Evolutionary conservation across 2,797 vertebrate species (phyloP).

Genomic region (Molossus alvarezi): DNA sequence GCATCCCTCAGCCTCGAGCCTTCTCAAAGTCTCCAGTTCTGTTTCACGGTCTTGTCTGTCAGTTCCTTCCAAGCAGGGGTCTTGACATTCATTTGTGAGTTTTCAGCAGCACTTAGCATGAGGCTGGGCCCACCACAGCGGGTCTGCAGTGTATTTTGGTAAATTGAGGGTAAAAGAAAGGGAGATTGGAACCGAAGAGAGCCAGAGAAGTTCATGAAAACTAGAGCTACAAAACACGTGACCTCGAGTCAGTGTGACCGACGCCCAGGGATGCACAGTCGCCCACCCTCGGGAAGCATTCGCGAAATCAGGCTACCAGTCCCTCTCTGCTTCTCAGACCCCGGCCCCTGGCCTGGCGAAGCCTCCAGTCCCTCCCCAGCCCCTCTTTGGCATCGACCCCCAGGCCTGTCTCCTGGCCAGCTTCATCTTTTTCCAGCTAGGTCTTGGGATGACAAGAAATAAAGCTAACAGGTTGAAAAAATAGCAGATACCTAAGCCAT

Average conservation of each 20-base stretch:
- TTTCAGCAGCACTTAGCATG: background rate
- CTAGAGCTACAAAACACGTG: background rate
- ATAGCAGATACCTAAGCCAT: background rate
- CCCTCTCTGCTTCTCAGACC: background rate
- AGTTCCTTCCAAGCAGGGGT: background rate
- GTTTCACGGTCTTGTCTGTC: background rate
- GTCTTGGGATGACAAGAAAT: background rate
- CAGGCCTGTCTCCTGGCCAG: background rate
- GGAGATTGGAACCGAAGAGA: background rate
- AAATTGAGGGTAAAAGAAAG: background rate
- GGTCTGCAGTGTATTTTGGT: background rate
- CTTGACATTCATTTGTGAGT: conserved; percentile 20
- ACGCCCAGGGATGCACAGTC: background rate
- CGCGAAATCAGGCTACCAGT: background rate
- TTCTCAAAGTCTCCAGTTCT: background rate
- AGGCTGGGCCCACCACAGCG: background rate
- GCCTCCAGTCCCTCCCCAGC: background rate
- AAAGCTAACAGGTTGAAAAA: background rate
- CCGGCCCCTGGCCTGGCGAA: background rate
- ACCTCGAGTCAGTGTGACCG: background rate
- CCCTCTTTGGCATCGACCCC: background rate
- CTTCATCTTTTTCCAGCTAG: background rate
- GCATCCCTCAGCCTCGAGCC: background rate
- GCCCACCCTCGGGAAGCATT: background rate
- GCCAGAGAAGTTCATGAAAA: conserved; percentile 42